Evolutionary conservation across 2,888 invertebrate species (phyloP), one percentile per base, ranked within the genome.

Genomic region (Serripes groenlandicus): DNA sequence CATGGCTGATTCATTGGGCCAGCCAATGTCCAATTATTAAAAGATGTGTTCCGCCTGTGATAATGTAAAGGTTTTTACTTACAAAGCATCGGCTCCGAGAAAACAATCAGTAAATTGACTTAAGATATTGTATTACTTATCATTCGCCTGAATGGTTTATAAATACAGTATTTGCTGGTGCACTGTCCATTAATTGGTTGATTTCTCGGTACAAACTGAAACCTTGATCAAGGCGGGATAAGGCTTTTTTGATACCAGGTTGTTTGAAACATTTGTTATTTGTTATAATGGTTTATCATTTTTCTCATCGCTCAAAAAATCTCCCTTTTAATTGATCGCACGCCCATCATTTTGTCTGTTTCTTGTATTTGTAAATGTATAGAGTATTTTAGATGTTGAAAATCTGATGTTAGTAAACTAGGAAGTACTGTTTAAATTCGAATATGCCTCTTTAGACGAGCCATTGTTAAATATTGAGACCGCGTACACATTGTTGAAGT

Each of bases 301-400:
- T 77, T 66, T 78, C 28, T 75, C 74, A 75, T 79, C 69, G 74
- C 79, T 79, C 79, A 79, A 76, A 73, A 28, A 32, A 30, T 23
- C 35, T 49, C 49, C 49, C 49, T 2, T 21, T 21, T 49, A 21
- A 21, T 49, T 49, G 3, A 49, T 21, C 49, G 7, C 49, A 7
- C 49, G 18, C 21, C 49, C 49, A 49, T 49, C 49, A 21, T 52
- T 72, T 72, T 74, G 32, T 21, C 49, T 49, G 49, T 21, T 49
- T 21, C 49, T 1, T 49, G 49, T 21, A 49, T 49, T 49, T 5
- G 15, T 15, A 21, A 15, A 1, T 49, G 49, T 42, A 42, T n/a
- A n/a, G n/a, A 42, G 42, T 49, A 21, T 49, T 49, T 49, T 49
- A 49, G 49, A 49, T 49, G 18, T 49, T 21, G 49, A 3, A 49